A percentile compares a stretch with the other conserved stretches of the same genome.
phyloP scores from a whole-genome alignment of 2,888 invertebrate species.

The Campaea margaritaria region DNA sequence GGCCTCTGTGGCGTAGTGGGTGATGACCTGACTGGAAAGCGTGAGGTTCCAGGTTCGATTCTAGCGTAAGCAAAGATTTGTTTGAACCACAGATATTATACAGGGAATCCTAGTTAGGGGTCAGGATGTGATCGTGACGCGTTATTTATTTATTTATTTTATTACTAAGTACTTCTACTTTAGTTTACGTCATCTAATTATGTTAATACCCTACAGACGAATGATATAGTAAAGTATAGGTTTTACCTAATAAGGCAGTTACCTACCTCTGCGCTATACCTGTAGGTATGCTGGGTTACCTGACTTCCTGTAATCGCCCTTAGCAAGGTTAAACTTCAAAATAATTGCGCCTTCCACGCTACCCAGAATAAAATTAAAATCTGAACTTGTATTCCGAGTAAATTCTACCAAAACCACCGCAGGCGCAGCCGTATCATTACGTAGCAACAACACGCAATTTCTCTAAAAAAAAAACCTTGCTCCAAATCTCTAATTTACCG shows the following conservation, averaged over 20 bases:
- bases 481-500: conserved; percentile 81
- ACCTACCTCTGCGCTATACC: background rate
- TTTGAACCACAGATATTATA: too few relatives aligned
- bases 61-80: too few relatives aligned
- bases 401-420: conserved; percentile 46
- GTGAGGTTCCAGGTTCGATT: too few relatives aligned
- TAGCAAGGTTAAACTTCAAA: conserved; percentile 30
- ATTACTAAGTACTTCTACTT: too few relatives aligned
- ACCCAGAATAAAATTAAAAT: conserved; percentile 44
- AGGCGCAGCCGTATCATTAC: conserved; percentile 74
- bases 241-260: background rate
- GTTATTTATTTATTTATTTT: too few relatives aligned
- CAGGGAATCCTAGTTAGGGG: too few relatives aligned
- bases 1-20: too few relatives aligned
- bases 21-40: too few relatives aligned
- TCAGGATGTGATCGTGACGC: too few relatives aligned
- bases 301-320: conserved; percentile 18
- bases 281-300: background rate
- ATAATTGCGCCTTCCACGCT: conserved; percentile 43
- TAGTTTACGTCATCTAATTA: too few relatives aligned
- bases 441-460: conserved; percentile 78
- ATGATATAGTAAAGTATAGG: too few relatives aligned
- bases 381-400: conserved; percentile 39
- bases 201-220: too few relatives aligned
- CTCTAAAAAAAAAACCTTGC: conserved; percentile 58